Conservation (phyloP, 2,113 vertebrate genomes). For the Scophthalmus maximus region DNA sequence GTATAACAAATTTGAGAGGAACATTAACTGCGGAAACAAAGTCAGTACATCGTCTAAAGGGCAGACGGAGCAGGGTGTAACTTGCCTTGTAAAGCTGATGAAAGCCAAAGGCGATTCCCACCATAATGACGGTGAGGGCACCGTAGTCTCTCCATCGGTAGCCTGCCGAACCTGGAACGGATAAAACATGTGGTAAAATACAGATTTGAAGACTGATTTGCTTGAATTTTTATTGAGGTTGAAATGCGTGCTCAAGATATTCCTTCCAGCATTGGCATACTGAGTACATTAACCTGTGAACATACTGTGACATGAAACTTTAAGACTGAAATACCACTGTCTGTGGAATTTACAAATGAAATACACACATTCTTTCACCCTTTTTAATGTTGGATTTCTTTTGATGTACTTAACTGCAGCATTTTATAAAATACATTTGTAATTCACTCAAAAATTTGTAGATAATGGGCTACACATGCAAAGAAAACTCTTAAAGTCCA, state of each 20-base stretch:
- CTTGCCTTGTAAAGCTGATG: conserved; percentile 95
- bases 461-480: neutral
- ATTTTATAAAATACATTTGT: too few relatives aligned
- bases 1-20: conserved; percentile 37
- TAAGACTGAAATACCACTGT: neutral
- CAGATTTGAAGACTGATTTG: neutral
- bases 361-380: neutral
- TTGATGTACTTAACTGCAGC: neutral
- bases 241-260: neutral
- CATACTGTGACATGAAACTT: neutral
- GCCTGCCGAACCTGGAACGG: conserved; percentile 81
- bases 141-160: conserved; percentile 97
- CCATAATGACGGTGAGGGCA: conserved; percentile 92
- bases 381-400: neutral
- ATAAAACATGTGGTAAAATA: conserved; percentile 5
- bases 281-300: conserved; percentile 1
- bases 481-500: neutral
- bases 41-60: neutral
- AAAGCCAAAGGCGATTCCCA: conserved; percentile 94
- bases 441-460: neutral
- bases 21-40: conserved; percentile 45
- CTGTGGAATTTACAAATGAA: neutral
- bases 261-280: neutral
- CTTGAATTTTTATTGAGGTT: neutral
- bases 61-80: conserved; percentile 1